Evolutionary conservation across 2,888 invertebrate species (phyloP), one percentile per base, ranked within the genome.

Genomic region (Diachrysia chrysitis): DNA sequence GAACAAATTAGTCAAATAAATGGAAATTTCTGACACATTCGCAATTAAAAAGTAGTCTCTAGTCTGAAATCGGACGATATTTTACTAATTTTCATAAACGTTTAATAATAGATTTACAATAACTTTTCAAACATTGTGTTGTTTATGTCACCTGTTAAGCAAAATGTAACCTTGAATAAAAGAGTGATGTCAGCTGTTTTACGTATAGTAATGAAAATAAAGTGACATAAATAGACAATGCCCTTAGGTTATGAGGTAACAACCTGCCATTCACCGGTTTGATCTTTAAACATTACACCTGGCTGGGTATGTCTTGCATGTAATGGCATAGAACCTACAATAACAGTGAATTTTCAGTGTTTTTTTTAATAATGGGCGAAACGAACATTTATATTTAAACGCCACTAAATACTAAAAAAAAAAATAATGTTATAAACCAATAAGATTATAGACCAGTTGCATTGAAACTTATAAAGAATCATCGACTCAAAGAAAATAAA

Each of bases 261-360:
- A 66, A 56, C 55, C 23, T 21, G 17, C 37, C 58, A 63, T 56
- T 58, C 46, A 23, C 60, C 72, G 58, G 62, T 76, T 65, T 19
- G 58, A 54, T 21, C 23, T 14, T 58, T 23, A 21, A 16, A 56
- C 42, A 42, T 42, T 23, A 61, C 73, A 73, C 53, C 65, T 73
- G 74, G 35, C 58, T 63, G 23, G 9, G 59, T 70, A 42, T 61
- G 63, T 58, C 63, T 60, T 54, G 35, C 23, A 63, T 55, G 66
- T 76, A 72, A 71, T 76, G 71, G 25, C 23, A 35, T 48, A 61
- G 9, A 14, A 72, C 77, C 72, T 0, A 57, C 19, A 71, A 77
- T 71, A 0, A 66, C 37, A 0, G 42, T 7, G 0, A 29, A 2
- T 3, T 17, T 21, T 16, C 2, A 32, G 16, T 23, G 63, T 5